Evolutionary conservation across 2,888 invertebrate species (phyloP), one percentile per base, ranked within the genome.

Genomic region (Drosophila lutescens): DNA sequence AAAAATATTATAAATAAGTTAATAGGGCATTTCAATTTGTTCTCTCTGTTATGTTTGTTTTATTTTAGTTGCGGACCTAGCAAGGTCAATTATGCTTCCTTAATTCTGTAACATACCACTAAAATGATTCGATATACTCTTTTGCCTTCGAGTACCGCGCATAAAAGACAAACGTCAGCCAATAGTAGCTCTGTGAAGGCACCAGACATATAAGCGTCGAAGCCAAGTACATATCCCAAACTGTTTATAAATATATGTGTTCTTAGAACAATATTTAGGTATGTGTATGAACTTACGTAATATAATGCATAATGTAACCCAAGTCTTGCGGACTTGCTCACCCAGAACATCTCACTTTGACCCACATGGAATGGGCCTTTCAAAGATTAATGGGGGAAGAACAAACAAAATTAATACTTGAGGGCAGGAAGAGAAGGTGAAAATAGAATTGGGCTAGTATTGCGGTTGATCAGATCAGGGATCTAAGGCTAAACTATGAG

Each of bases 131-230:
- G 32, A 62, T 62, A 62, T 62, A 32, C 62, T 41, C 15, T 23
- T 26, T 41, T 43, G 41, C 62, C 47, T 49, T 23, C 63, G 34
- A 63, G 26, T 63, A 68, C 51, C 66, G 47, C n/a, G 65, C 66
- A 54, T 41, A 43, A 57, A 49, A 67, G 47, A 70, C 71, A 68
- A 67, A 43, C 71, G 73, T 61, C 70, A 71, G 76, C 80, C 62
- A 69, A 61, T 81, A 80, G 78, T 86, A 86, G 76, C 57, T 84
- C 76, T 82, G 54, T 67, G 67, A 67, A 82, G 80, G 77, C 74
- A 62, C 41, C 46, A 46, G 49, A 72, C 36, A 72, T 20, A 72
- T 43, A 72, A 34, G 40, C 51, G 38, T 43, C 70, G 56, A 56
- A 50, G 65, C 49, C 70, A 67, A 69, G 70, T 49, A 53, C 26